A percentile compares a stretch with the other conserved stretches of the same genome.
Evolutionary conservation across 2,888 invertebrate genomes (phyloP).

Genomic region (Plebejus melissa): DNA sequence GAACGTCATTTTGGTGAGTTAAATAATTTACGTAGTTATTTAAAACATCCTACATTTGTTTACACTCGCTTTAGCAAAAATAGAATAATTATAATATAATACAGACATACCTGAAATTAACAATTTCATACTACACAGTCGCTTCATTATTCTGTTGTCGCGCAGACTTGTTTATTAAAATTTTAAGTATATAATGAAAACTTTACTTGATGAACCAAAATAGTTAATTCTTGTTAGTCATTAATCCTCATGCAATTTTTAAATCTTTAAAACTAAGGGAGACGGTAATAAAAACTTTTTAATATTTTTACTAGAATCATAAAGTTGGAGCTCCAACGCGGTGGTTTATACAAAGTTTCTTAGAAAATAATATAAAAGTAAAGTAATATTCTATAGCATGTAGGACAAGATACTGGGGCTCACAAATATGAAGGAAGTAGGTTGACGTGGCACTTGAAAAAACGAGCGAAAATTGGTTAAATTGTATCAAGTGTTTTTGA

Average conservation of each 20-base stretch:
- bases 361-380: constrained; percentile 9
- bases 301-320: neutral
- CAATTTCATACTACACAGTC: neutral
- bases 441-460: constrained; percentile 11
- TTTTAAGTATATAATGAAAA: no score
- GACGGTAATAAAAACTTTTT: neutral
- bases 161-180: no score
- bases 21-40: neutral
- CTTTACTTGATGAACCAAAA: no score
- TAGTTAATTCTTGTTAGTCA: neutral
- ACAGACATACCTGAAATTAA: neutral
- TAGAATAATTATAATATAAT: neutral
- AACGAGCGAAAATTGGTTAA: neutral
- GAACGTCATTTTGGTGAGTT: neutral
- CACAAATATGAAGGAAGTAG: constrained; percentile 12
- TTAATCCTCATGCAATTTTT: neutral
- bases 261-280: neutral
- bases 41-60: neutral
- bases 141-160: neutral
- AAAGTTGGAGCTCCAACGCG: neutral
- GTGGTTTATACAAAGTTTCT: neutral
- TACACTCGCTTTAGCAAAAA: neutral
- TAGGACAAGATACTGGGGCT: constrained; percentile 20
- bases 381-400: constrained; percentile 7
- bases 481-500: neutral